Percentiles rank a stretch among this genome's conserved stretches.
Evolutionary conservation across 2,888 invertebrate genomes (phyloP).

Genomic region (Arctia plantaginis): DNA sequence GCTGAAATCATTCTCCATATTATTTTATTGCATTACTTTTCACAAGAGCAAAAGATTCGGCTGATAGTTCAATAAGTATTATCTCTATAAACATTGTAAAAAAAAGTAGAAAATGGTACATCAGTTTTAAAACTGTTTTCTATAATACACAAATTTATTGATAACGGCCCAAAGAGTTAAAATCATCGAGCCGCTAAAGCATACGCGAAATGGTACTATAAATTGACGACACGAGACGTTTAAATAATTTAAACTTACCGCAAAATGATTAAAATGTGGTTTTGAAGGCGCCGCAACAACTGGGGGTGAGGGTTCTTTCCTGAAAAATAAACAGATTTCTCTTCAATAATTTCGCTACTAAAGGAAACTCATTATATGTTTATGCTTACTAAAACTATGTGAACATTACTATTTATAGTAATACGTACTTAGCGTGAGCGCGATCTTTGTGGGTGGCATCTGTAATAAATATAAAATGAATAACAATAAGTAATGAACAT

Average conservation of each 20-base stretch:
- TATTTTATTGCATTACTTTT: background rate
- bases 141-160: background rate
- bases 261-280: slow-evolving; percentile 58
- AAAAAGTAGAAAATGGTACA: too few relatives aligned
- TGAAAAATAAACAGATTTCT: background rate
- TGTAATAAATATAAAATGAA: background rate
- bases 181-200: background rate
- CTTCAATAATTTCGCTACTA: background rate
- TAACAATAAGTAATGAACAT: background rate
- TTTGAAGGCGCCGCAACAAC: slow-evolving; percentile 80
- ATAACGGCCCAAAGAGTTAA: too few relatives aligned
- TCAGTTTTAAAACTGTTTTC: background rate
- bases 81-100: too few relatives aligned
- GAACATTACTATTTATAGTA: background rate
- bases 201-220: too few relatives aligned
- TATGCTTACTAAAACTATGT: background rate
- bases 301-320: slow-evolving; percentile 86
- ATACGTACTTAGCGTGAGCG: background rate
- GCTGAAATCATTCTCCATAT: slow-evolving; percentile 42
- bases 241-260: slow-evolving; percentile 50
- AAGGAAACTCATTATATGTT: background rate
- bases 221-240: background rate
- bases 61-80: too few relatives aligned
- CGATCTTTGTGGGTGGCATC: background rate
- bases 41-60: too few relatives aligned